Evolutionary conservation across 2,113 vertebrate genomes (phyloP).

Genomic region (Prunella fulvescens): DNA sequence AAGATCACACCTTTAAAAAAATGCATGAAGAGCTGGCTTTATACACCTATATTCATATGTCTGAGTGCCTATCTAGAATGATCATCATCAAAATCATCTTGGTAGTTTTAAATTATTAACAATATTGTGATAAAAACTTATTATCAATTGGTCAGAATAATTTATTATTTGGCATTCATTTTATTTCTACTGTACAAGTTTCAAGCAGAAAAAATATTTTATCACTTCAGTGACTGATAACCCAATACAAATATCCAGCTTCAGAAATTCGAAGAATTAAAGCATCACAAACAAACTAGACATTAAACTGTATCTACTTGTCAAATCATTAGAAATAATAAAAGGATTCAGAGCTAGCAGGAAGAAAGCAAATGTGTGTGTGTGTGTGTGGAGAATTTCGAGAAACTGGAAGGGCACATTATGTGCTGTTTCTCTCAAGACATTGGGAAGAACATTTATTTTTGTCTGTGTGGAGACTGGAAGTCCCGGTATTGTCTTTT

Average conservation of each 20-base stretch:
- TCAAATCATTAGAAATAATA: background rate
- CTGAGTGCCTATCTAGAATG: background rate
- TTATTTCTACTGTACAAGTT: background rate
- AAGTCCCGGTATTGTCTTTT: background rate
- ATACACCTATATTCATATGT: background rate
- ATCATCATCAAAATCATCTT: background rate
- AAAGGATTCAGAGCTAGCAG: background rate
- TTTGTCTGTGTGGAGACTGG: background rate
- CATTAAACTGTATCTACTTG: background rate
- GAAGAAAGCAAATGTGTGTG: background rate
- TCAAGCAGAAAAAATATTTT: background rate
- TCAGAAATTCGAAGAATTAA: background rate
- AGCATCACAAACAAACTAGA: background rate
- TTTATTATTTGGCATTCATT: background rate
- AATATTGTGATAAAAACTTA: background rate
- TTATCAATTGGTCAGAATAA: background rate
- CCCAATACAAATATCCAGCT: background rate
- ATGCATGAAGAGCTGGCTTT: rapidly evolving
- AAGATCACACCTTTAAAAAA: background rate
- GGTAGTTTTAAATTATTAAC: background rate
- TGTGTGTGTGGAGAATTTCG: background rate
- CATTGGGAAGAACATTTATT: background rate
- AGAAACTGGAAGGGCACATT: background rate
- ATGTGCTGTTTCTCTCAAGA: background rate
- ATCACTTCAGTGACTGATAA: background rate